Evolutionary conservation across 2,888 invertebrate genomes (phyloP), one percentile per base, ranked within the genome.

Genomic region (Amblyteles armatorius): DNA sequence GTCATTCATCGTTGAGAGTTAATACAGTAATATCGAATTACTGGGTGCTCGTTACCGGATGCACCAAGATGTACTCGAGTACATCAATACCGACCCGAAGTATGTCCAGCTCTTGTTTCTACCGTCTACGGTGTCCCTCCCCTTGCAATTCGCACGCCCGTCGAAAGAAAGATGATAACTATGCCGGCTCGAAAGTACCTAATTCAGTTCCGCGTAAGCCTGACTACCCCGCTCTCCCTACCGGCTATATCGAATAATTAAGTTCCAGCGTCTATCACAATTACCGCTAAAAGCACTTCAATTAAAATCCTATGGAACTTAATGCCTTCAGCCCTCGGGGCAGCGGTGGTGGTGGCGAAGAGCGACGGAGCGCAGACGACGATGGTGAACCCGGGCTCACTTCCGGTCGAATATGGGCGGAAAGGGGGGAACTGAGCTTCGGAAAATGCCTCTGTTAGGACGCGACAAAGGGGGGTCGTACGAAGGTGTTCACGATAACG

Each of bases 241-340:
- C 87, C 80, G 82, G 88, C 88, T 88, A 86, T 88, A 88, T 88
- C 88, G 87, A 88, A 88, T 89, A 90, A 88, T 90, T 88, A 90
- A 90, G 88, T 90, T 88, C 84, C 87, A 85, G 85, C 88, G 89
- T 91, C 88, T 88, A 89, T 91, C 91, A 90, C 88, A 89, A 90
- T 91, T 90, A 89, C 88, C 90, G 88, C 88, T 90, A 90, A 91
- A 91, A 91, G 91, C 91, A 89, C 88, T 91, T 90, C 89, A 90
- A 90, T 90, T 91, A 91, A 90, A 91, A 89, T 89, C 88, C 87
- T 79, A 88, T 90, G 87, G 87, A 89, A 90, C 89, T 90, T 90
- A 91, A 90, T 89, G 88, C 88, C 87, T 85, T 89, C 86, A 88
- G 87, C 85, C 87, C 86, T 87, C 73, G 78, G 82, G 84, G 72